Evolutionary conservation across 1,140 invertebrate species (phyloP).

Genomic region (Heliconius melpomene): DNA sequence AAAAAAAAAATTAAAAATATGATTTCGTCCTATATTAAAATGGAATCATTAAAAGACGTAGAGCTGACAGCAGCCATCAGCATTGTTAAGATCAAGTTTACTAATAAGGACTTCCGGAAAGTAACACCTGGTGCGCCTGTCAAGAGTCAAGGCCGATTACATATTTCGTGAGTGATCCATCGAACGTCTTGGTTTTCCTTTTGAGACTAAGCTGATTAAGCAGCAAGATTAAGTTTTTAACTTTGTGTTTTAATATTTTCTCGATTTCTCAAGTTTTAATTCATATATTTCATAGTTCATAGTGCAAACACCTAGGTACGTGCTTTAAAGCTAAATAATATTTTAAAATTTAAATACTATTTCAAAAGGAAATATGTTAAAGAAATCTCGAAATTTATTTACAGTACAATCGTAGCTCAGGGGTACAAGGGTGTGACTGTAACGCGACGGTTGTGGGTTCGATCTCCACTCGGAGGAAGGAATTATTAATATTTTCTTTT

Average conservation of each 20-base stretch:
- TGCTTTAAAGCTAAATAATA: too few relatives aligned
- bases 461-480: too few relatives aligned
- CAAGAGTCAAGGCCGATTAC: conserved; percentile 42
- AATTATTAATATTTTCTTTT: too few relatives aligned
- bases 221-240: too few relatives aligned
- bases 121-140: conserved; percentile 42
- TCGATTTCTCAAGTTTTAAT: too few relatives aligned
- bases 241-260: too few relatives aligned
- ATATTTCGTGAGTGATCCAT: conserved; percentile 35
- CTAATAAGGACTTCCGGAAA: conserved; percentile 45
- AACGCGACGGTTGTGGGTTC: too few relatives aligned
- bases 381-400: too few relatives aligned
- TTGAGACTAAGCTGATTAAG: not conserved
- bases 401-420: too few relatives aligned
- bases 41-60: not conserved
- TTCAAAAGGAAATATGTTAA: too few relatives aligned
- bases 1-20: not conserved
- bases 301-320: not conserved
- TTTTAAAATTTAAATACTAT: too few relatives aligned
- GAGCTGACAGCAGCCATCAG: not conserved
- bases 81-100: conserved; percentile 33
- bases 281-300: not conserved
- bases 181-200: conserved; percentile 23
- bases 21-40: not conserved
- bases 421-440: too few relatives aligned